Evolutionary conservation across 2,797 vertebrate genomes (phyloP), one percentile per base, ranked within the genome.

Genomic region (Enoplosus armatus): DNA sequence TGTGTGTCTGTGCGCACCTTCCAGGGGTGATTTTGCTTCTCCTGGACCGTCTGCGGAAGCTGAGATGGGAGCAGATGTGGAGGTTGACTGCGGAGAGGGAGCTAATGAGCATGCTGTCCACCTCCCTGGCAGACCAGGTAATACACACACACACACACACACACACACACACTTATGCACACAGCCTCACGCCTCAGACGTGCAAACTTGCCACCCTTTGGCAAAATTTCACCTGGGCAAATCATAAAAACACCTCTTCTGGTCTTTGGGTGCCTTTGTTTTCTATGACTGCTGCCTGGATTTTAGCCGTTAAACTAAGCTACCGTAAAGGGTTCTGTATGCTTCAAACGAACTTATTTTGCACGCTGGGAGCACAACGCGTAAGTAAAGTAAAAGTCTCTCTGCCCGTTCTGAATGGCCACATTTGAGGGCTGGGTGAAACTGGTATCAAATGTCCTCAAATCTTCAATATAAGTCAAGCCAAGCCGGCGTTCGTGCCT

Each of bases 31-130:
- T 99, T 90, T 82, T 99, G 82, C 95, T 99, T 73, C 97, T 99
- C 60, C 91, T 99, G 7, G 98, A 99, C 88, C 97, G 97, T 81
- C 91, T 99, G 31, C 94, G 98, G 83, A 99, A 99, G 94, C 97
- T 99, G 93, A 96, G 98, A 60, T 99, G 98, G 98, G 98, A 99
- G 85, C 98, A 99, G 95, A 99, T 99, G 98, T 99, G 98, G 98
- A 96, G 98, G 65, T 92, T 99, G 83, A 99, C 98, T 0, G 98
- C 98, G 1, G 98, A 99, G 89, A 93, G 98, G 45, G 98, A 99
- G 79, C 95, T 99, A 45, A 99, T 99, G 98, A 97, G 97, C 90
- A 99, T 99, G 98, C 93, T 99, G 0, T 99, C 98, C 71, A 99
- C 98, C 2, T 99, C 98, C 1, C 90, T 99, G 89, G 98, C 98